Base-by-base conservation (phyloP, 2,888 invertebrate genomes). In the Synergus gifuensis region DNA sequence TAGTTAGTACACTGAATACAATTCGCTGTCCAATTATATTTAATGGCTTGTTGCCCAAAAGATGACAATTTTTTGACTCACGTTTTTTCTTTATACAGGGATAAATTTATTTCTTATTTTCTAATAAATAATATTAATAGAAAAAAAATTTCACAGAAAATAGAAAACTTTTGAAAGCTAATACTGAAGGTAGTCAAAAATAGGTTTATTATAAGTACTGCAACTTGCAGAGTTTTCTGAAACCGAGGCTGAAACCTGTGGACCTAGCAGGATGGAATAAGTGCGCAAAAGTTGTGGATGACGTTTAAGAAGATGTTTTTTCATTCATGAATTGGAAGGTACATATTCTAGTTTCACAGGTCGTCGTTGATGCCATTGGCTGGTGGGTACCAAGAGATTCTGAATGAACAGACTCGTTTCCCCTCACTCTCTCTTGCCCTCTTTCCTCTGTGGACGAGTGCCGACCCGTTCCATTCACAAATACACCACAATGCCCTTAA, bases 401-500 rank as follows among this genome's bases (percentile, higher is more conserved):
- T 82, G 49, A 69, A 62, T 78, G 66, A 46, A 69, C 66, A 63
- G 78, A 78, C 79, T 80, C 80, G 78, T 64, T 77, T 79, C 81
- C 78, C 83, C 79, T 78, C 77, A 76, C 82, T 58, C 60, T 80
- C 76, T 77, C 76, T 79, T 69, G 82, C 78, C 80, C 73, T 79
- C 79, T 79, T 81, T 84, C 83, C 77, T 82, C 79, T 79, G 63
- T 77, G 86, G 84, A 87, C 82, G 83, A 85, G 85, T 84, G 84
- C 79, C 83, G 82, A 83, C 82, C 81, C 82, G 83, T 84, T 87
- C 86, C 89, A 90, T 90, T 89, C 90, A 89, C 86, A 86, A 90
- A 88, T 82, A 83, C 87, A 80, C 85, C 86, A 89, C 89, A 90
- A 90, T 91, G 85, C 86, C 82, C 83, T 86, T 87, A 88, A 89